These are phyloP conservation scores for Eriocheir sinensis DNA, from an alignment of 1,140 invertebrate species.

Conservation along the genomic window DNA sequence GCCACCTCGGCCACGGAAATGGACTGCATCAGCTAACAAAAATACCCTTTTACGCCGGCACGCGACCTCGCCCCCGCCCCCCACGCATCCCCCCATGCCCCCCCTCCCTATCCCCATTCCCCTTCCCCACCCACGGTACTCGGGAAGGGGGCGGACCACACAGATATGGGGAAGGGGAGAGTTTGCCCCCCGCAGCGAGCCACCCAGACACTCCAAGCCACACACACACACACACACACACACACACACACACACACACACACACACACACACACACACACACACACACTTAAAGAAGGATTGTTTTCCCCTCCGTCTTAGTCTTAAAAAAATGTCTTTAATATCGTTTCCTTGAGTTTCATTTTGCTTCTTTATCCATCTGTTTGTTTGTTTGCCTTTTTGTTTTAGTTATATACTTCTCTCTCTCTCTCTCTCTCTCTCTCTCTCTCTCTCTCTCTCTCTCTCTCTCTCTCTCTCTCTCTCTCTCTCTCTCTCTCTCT, in stretches of 20 bases:
- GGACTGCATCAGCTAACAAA: conserved; percentile 70
- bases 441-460: no score
- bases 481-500: no score
- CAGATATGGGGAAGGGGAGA: neutral
- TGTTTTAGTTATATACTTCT: no score
- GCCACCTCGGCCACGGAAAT: conserved; percentile 71
- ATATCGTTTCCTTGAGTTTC: no score
- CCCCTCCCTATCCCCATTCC: neutral
- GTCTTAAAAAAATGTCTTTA: no score
- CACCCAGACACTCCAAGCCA: neutral
- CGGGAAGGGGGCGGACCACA: neutral
- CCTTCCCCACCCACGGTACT: neutral
- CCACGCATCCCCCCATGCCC: neutral
- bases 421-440: no score
- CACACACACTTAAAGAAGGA: neutral
- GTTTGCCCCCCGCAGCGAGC: neutral
- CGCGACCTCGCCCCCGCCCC: neutral
- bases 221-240: neutral
- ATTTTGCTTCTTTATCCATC: no score
- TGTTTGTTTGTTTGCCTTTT: no score
- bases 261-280: conserved; percentile 16
- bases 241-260: neutral
- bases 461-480: no score
- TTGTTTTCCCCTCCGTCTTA: no score
- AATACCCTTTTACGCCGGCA: conserved; percentile 74